Conservation (phyloP, 2,797 vertebrate species). For the Chrysocyon brachyurus region DNA sequence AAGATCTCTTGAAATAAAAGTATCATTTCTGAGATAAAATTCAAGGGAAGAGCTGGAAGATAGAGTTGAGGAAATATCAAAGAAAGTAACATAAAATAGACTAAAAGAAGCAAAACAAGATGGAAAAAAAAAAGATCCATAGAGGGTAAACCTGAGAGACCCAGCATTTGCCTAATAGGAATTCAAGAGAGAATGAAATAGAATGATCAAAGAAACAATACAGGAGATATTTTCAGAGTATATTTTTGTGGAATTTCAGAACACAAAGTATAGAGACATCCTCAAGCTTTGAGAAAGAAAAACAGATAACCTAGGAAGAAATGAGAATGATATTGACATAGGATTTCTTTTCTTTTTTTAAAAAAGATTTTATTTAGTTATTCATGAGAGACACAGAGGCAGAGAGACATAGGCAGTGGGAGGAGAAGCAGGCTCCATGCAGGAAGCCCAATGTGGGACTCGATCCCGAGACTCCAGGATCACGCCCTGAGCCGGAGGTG, state of each 20-base stretch:
- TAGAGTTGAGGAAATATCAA: constrained; percentile 32
- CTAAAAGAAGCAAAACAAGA: constrained; percentile 12
- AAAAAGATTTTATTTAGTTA: too few relatives aligned
- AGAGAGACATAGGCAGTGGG: too few relatives aligned
- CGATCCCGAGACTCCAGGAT: too few relatives aligned
- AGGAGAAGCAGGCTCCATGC: too few relatives aligned
- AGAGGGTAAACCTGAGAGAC: background rate
- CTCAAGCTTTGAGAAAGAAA: background rate
- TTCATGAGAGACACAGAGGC: too few relatives aligned
- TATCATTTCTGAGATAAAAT: constrained; percentile 14
- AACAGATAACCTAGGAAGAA: background rate
- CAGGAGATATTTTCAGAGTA: background rate
- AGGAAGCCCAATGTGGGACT: too few relatives aligned
- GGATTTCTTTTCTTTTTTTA: background rate
- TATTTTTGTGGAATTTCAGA: constrained; percentile 36
- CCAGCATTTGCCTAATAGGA: background rate
- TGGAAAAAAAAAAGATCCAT: background rate
- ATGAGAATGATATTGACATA: background rate
- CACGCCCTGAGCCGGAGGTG: too few relatives aligned
- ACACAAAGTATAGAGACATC: background rate
- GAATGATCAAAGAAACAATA: constrained; percentile 18
- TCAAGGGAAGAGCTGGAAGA: background rate
- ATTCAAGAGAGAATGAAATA: constrained; percentile 23
- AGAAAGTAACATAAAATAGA: constrained; percentile 3
- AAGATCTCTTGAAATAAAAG: constrained; percentile 39